These are phyloP conservation scores for Leptoteleia sp. DNA, from an alignment of 1,140 invertebrate genomes.

Conservation along the genomic window DNA sequence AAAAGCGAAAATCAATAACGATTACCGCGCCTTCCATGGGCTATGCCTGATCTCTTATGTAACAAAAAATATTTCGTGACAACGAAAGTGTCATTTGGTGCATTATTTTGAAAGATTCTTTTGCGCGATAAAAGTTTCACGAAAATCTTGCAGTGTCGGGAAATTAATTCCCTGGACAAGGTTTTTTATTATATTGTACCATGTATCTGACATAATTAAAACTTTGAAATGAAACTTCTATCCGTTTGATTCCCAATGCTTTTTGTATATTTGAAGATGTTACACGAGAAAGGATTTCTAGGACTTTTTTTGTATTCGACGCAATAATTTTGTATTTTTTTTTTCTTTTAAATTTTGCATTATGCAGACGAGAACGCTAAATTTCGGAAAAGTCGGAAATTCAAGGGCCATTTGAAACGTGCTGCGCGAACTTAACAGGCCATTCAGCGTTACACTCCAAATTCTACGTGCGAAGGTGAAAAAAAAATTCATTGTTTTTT, in stretches of 20 bases:
- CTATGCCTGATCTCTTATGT: slow-evolving; percentile 7
- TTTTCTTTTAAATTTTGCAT: slow-evolving; percentile 43
- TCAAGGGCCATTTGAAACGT: slow-evolving; percentile 41
- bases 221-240: slow-evolving; percentile 29
- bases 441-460: slow-evolving; percentile 32
- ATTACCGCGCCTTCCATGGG: slow-evolving; percentile 23
- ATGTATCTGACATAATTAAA: slow-evolving; percentile 37
- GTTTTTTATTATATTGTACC: slow-evolving; percentile 12
- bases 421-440: slow-evolving; percentile 30
- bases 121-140: no score
- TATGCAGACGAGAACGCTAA: slow-evolving; percentile 3
- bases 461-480: slow-evolving; percentile 22
- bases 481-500: no score
- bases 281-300: slow-evolving; percentile 10
- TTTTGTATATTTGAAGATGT: slow-evolving; percentile 39
- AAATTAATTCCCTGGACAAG: no score
- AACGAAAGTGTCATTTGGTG: no score
- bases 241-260: slow-evolving; percentile 33
- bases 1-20: slow-evolving; percentile 9
- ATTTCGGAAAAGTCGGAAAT: slow-evolving; percentile 36
- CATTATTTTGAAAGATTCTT: no score
- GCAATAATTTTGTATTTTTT: slow-evolving; percentile 33
- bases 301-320: slow-evolving; percentile 18
- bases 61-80: slow-evolving; percentile 24
- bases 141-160: no score